phyloP scores from a whole-genome alignment of 2,797 vertebrate species.

The Neosilurus hyrtlii region DNA sequence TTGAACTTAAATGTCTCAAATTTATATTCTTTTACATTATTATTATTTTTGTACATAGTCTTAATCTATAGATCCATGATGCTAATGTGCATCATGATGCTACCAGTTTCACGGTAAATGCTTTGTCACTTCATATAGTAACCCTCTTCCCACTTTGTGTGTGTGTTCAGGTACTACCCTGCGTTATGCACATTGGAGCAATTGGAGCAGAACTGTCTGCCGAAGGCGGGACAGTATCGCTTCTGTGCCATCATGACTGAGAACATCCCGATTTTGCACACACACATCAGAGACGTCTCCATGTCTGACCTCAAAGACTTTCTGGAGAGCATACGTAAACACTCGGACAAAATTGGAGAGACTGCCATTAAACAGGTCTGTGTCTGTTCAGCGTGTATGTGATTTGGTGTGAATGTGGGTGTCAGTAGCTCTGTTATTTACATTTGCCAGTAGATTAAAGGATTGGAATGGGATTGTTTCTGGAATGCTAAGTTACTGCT shows the following conservation, averaged over 20 bases:
- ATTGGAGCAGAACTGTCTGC: slow-evolving; percentile 86
- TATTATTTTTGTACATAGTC: not conserved
- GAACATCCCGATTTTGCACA: slow-evolving; percentile 85
- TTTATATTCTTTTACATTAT: not conserved
- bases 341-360: slow-evolving; percentile 95
- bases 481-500: not conserved
- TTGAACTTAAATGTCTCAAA: not conserved
- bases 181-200: slow-evolving; percentile 91
- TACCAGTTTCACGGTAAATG: not conserved
- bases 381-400: slow-evolving; percentile 28
- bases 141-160: not conserved
- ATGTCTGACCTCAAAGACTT: slow-evolving; percentile 96
- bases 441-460: not conserved
- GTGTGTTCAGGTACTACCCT: slow-evolving; percentile 84
- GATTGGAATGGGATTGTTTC: not conserved
- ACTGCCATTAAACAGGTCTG: slow-evolving; percentile 93
- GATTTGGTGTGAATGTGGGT: slow-evolving; percentile 2
- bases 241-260: slow-evolving; percentile 95
- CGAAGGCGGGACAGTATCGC: slow-evolving; percentile 88
- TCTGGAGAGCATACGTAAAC: slow-evolving; percentile 96
- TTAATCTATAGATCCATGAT: too few relatives aligned
- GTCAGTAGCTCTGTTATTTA: not conserved
- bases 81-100: not conserved
- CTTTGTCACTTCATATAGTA: not conserved
- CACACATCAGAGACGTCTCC: slow-evolving; percentile 90